Percentiles rank a stretch among this genome's conserved stretches.
phyloP scores from a whole-genome alignment of 2,888 invertebrate species.

The Unio pictorum region DNA sequence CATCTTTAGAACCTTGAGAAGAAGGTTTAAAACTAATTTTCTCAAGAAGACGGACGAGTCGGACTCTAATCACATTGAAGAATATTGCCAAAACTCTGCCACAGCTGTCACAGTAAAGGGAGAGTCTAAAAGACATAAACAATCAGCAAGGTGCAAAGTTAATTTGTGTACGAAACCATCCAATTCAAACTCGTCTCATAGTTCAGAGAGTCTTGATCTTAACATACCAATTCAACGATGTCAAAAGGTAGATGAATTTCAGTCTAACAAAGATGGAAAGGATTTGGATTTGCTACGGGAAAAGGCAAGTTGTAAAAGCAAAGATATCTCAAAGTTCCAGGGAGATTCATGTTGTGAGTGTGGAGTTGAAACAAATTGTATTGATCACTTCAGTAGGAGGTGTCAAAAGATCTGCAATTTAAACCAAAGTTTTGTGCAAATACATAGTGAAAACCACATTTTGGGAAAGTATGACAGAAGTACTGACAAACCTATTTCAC shows the following conservation, averaged over 20 bases:
- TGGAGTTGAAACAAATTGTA: conserved; percentile 18
- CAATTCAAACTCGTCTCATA: conserved; percentile 55
- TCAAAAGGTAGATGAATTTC: conserved; percentile 36
- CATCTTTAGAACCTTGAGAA: conserved; percentile 50
- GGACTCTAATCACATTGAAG: conserved; percentile 42
- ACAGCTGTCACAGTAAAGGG: conserved; percentile 31
- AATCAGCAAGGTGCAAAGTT: conserved; percentile 41
- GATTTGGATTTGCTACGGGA: conserved; percentile 46
- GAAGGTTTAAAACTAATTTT: conserved; percentile 51
- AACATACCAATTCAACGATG: conserved; percentile 39
- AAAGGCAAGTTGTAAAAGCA: conserved; percentile 56
- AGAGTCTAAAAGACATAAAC: conserved; percentile 48
- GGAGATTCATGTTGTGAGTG: conserved; percentile 16
- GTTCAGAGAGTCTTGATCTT: conserved; percentile 57
- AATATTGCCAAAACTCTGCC: conserved; percentile 14
- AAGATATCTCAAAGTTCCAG: conserved; percentile 60
- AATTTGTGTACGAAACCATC: conserved; percentile 50
- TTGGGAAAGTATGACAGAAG: conserved; percentile 6
- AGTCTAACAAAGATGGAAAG: conserved; percentile 55
- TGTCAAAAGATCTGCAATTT: conserved; percentile 33
- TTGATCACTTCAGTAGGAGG: conserved; percentile 10
- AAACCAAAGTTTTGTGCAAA: conserved; percentile 15
- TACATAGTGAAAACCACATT: conserved; percentile 5
- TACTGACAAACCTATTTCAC: not conserved
- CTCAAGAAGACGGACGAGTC: conserved; percentile 44